A percentile compares a stretch with the other conserved stretches of the same genome.
Conservation (phyloP, 2,888 invertebrate genomes). For the Eucriotettix oculatus region DNA sequence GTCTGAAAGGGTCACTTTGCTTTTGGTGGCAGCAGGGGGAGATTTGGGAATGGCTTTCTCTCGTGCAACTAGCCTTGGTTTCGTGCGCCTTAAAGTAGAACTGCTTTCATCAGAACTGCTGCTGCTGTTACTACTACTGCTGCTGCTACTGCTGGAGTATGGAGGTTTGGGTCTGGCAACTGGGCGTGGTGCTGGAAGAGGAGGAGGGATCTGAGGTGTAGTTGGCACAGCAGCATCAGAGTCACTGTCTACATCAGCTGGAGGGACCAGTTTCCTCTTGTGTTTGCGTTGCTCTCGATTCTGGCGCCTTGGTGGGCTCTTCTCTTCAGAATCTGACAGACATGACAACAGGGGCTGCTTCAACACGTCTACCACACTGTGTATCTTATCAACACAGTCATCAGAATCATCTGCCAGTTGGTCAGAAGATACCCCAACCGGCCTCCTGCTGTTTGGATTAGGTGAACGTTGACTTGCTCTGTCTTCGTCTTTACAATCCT, state of each 20-base stretch:
- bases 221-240: constrained; percentile 19
- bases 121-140: neutral
- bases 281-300: no score
- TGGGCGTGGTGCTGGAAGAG: neutral
- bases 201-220: neutral
- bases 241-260: constrained; percentile 19
- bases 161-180: neutral
- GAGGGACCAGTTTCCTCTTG: neutral
- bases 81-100: neutral
- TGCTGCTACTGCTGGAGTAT: neutral
- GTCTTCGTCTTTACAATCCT: no score
- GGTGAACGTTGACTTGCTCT: no score
- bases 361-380: no score
- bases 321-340: no score
- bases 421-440: neutral
- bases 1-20: no score
- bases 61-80: neutral
- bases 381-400: no score
- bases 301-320: no score
- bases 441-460: no score
- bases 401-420: neutral
- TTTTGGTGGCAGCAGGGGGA: neutral
- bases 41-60: neutral
- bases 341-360: no score
- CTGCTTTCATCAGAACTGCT: neutral